Evolutionary conservation across 2,113 vertebrate genomes (phyloP).

Genomic region (Chinchilla lanigera): DNA sequence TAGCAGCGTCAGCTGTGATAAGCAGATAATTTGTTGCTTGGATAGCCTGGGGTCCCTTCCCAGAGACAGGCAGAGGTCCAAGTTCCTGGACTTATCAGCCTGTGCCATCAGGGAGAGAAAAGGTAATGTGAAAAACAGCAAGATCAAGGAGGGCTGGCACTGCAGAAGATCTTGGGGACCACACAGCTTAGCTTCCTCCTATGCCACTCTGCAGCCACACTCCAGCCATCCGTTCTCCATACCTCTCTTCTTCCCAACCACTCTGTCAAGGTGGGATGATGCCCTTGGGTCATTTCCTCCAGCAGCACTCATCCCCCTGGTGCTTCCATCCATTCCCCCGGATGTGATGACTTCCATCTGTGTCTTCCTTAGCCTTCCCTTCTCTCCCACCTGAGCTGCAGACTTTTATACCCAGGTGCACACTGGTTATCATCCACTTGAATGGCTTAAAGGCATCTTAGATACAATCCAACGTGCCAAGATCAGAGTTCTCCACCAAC

Average conservation of each 20-base stretch:
- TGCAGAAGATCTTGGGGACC: background rate
- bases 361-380: background rate
- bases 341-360: background rate
- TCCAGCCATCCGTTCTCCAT: background rate
- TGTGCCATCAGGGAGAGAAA: background rate
- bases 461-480: rapidly evolving
- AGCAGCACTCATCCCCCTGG: background rate
- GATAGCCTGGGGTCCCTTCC: background rate
- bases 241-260: background rate
- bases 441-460: background rate
- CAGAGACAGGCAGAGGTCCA: background rate
- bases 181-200: background rate
- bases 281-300: background rate
- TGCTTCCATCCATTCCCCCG: background rate
- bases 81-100: background rate
- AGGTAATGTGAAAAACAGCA: background rate
- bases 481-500: background rate
- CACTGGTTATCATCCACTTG: background rate
- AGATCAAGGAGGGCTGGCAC: background rate
- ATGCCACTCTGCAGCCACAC: rapidly evolving
- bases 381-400: background rate
- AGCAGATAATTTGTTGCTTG: slow-evolving; percentile 78
- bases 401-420: background rate
- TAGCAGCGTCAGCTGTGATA: slow-evolving; percentile 61
- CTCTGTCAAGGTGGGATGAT: background rate